Percentiles rank a stretch among this genome's conserved stretches.
phyloP scores from a whole-genome alignment of 2,113 vertebrate genomes.

The Scopus umbretta region DNA sequence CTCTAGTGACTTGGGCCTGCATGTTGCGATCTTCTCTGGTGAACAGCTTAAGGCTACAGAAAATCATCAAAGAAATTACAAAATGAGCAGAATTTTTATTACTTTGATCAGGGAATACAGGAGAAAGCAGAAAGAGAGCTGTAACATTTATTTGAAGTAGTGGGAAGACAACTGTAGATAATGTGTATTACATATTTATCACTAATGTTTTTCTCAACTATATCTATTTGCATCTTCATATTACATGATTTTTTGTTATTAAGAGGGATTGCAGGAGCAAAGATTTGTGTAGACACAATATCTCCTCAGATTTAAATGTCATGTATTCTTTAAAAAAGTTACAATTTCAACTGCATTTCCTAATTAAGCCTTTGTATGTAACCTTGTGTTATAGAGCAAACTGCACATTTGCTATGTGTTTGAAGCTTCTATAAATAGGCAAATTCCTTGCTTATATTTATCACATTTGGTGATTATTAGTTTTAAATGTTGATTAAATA shows the following conservation, averaged over 20 bases:
- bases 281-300: background rate
- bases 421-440: background rate
- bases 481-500: background rate
- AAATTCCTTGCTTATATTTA: background rate
- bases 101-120: slow-evolving; percentile 54
- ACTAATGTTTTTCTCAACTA: background rate
- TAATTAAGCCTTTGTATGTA: background rate
- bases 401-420: background rate
- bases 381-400: background rate
- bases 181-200: background rate
- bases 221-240: background rate
- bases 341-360: background rate
- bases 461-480: background rate
- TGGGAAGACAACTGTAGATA: background rate
- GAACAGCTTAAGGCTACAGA: slow-evolving; percentile 54
- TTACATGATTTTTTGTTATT: background rate
- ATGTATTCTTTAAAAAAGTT: background rate
- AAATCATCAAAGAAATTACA: slow-evolving; percentile 60
- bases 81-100: slow-evolving; percentile 45
- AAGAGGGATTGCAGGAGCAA: background rate
- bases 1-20: background rate
- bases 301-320: background rate
- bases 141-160: slow-evolving; percentile 4
- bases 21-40: background rate
- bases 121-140: slow-evolving; percentile 9